These are phyloP conservation scores for Peucedramus taeniatus DNA, from an alignment of 2,113 vertebrate genomes.

Conservation along the genomic window DNA sequence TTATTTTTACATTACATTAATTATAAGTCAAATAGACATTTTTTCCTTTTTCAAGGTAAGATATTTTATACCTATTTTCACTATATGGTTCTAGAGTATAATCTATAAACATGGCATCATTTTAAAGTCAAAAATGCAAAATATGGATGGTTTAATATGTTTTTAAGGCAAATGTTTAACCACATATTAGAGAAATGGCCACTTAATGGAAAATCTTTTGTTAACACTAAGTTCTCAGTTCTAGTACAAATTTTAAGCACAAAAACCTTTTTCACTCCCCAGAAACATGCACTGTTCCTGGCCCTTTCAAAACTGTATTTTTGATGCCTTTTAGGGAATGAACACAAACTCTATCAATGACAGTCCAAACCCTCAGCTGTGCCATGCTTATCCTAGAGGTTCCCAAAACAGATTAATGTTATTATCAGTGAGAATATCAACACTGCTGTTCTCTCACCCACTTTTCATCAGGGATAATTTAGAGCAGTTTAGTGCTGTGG, in stretches of 20 bases:
- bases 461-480: neutral
- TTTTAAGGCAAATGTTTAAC: neutral
- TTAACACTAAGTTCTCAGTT: neutral
- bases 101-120: neutral
- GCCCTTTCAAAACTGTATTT: neutral
- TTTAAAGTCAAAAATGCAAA: neutral
- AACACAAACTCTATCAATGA: neutral
- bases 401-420: neutral
- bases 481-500: neutral
- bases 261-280: neutral
- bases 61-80: neutral
- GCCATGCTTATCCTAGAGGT: neutral
- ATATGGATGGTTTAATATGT: neutral
- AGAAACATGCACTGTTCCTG: neutral
- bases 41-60: neutral
- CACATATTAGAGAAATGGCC: accelerated
- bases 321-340: neutral
- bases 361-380: neutral
- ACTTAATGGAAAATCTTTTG: neutral
- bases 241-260: neutral
- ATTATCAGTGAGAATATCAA: neutral
- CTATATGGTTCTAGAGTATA: neutral
- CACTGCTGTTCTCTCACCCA: neutral
- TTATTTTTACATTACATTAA: neutral
- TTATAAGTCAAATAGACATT: neutral